Percentiles rank a stretch among this genome's conserved stretches.
phyloP scores from a whole-genome alignment of 2,888 invertebrate genomes.

The Harpalus rubripes region DNA sequence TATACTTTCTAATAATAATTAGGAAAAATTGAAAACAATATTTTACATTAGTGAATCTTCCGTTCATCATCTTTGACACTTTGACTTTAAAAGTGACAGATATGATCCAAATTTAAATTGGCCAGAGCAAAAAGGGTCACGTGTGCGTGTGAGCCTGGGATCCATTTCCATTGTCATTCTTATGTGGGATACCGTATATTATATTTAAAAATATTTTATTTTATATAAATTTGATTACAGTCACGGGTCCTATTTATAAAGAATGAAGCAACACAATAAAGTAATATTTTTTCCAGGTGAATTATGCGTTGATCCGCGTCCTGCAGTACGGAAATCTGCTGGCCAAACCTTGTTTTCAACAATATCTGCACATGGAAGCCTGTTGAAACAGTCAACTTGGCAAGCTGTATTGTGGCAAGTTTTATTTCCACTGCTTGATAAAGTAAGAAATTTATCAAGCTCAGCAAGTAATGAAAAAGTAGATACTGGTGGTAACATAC shows the following conservation, averaged over 20 bases:
- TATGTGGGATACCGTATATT: too few species aligned
- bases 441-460: slow-evolving; percentile 88
- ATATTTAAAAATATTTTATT: too few species aligned
- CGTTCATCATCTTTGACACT: too few species aligned
- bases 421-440: slow-evolving; percentile 95
- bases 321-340: slow-evolving; percentile 97
- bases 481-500: slow-evolving; percentile 94
- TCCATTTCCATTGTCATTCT: too few species aligned
- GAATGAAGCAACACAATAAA: not conserved
- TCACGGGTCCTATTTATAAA: not conserved
- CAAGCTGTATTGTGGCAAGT: slow-evolving; percentile 97
- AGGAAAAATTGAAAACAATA: too few species aligned
- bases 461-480: slow-evolving; percentile 89
- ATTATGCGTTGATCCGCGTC: slow-evolving; percentile 95
- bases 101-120: too few species aligned
- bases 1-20: too few species aligned
- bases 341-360: slow-evolving; percentile 99
- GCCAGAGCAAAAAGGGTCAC: too few species aligned
- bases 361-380: slow-evolving; percentile 95
- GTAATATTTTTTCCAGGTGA: slow-evolving; percentile 80
- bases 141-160: too few species aligned
- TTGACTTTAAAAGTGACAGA: too few species aligned
- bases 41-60: too few species aligned
- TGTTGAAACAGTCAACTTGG: slow-evolving; percentile 94
- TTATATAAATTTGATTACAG: too few species aligned